These are phyloP conservation scores for Drosophila silvestris DNA, from an alignment of 2,888 invertebrate genomes.

Conservation along the genomic window DNA sequence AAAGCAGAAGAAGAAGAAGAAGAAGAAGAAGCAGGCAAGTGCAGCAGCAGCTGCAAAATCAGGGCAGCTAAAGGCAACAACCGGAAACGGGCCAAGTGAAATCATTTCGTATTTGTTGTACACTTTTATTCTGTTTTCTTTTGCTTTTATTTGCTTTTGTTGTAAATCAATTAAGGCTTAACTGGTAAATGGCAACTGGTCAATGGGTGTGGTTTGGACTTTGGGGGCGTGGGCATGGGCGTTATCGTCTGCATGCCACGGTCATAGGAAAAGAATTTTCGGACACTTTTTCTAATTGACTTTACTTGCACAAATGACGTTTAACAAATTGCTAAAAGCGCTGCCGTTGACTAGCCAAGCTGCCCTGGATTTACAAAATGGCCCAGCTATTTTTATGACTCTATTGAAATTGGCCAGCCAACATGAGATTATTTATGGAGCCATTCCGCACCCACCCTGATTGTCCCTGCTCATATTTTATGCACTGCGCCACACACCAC, in stretches of 20 bases:
- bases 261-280: slow-evolving; percentile 37
- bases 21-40: slow-evolving; percentile 11
- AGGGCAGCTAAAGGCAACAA: slow-evolving; percentile 41
- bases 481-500: slow-evolving; percentile 41
- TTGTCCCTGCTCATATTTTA: slow-evolving; percentile 66
- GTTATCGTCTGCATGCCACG: slow-evolving; percentile 12
- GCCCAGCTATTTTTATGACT: slow-evolving; percentile 60
- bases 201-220: slow-evolving; percentile 7
- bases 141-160: slow-evolving; percentile 33
- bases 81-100: slow-evolving; percentile 49
- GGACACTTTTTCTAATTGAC: slow-evolving; percentile 59
- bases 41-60: slow-evolving; percentile 35
- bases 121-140: slow-evolving; percentile 32
- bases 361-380: slow-evolving; percentile 50
- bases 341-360: slow-evolving; percentile 26
- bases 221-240: background rate
- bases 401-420: slow-evolving; percentile 50
- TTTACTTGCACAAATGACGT: slow-evolving; percentile 46
- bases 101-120: slow-evolving; percentile 47
- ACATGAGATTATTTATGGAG: slow-evolving; percentile 10
- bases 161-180: slow-evolving; percentile 62
- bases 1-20: background rate
- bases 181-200: slow-evolving; percentile 34
- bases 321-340: slow-evolving; percentile 52
- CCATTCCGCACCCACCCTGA: background rate